phyloP scores from a whole-genome alignment of 37 sponge, comb jelly and placozoan species.

The Crambe crambe region DNA sequence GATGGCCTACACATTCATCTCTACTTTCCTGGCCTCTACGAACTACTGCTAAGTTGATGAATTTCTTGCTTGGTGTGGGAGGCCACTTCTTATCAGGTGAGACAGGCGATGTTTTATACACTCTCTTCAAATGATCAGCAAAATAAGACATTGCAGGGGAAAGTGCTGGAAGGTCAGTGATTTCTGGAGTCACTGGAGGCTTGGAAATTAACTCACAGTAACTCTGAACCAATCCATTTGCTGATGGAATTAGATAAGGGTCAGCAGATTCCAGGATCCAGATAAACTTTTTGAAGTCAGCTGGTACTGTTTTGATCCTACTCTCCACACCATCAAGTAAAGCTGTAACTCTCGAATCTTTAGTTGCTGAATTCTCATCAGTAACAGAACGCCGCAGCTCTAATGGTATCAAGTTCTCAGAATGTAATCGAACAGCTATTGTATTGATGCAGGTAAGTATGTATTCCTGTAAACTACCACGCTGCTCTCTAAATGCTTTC shows the following conservation, averaged over 20 bases:
- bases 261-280: neutral
- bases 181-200: too few relatives aligned
- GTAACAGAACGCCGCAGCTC: too few relatives aligned
- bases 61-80: neutral
- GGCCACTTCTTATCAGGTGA: conserved; percentile 2
- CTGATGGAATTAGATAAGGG: neutral
- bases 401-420: too few relatives aligned
- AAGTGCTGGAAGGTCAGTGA: neutral
- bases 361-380: neutral
- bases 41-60: conserved; percentile 15
- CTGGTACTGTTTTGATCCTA: neutral
- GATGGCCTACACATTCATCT: neutral
- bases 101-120: neutral
- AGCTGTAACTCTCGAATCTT: neutral
- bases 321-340: neutral
- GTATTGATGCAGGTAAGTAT: too few relatives aligned
- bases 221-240: neutral
- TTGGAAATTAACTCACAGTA: neutral
- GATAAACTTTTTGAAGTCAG: neutral
- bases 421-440: too few relatives aligned
- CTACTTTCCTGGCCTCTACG: neutral
- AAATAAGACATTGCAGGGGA: neutral
- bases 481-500: neutral
- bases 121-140: neutral
- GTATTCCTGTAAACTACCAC: neutral